phyloP scores from a whole-genome alignment of 2,888 invertebrate species.

The Arctia plantaginis region DNA sequence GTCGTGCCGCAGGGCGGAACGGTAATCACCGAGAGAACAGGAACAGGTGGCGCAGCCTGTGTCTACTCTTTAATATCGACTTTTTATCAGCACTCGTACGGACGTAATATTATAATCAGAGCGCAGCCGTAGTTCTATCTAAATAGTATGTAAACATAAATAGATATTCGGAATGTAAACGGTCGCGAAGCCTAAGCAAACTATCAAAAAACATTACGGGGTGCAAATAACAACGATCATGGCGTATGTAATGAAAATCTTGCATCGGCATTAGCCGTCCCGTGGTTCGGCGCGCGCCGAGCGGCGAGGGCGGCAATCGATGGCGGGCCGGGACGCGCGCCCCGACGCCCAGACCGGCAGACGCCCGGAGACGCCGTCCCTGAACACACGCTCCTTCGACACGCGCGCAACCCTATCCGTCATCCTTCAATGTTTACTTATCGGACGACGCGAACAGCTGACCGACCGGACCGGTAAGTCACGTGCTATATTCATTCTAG shows the following conservation, averaged over 20 bases:
- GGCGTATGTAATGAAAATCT: slow-evolving; percentile 85
- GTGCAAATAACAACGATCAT: slow-evolving; percentile 86
- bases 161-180: slow-evolving; percentile 57
- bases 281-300: slow-evolving; percentile 80
- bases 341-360: slow-evolving; percentile 88
- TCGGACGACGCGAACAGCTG: slow-evolving; percentile 84
- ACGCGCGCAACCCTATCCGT: slow-evolving; percentile 72
- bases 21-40: slow-evolving; percentile 66
- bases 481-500: slow-evolving; percentile 72
- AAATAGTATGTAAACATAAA: slow-evolving; percentile 62
- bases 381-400: slow-evolving; percentile 73
- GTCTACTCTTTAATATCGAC: slow-evolving; percentile 65
- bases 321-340: slow-evolving; percentile 85
- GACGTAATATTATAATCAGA: slow-evolving; percentile 53
- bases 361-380: slow-evolving; percentile 86
- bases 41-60: slow-evolving; percentile 70
- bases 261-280: slow-evolving; percentile 80
- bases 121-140: slow-evolving; percentile 53
- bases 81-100: slow-evolving; percentile 64
- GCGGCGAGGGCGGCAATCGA: slow-evolving; percentile 84
- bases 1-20: slow-evolving; percentile 62
- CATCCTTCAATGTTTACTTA: slow-evolving; percentile 84
- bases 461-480: slow-evolving; percentile 85
- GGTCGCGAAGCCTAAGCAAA: slow-evolving; percentile 74
- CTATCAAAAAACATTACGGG: slow-evolving; percentile 85